Evolutionary conservation across 2,797 vertebrate species (phyloP).

Genomic region (Liparis tanakae): DNA sequence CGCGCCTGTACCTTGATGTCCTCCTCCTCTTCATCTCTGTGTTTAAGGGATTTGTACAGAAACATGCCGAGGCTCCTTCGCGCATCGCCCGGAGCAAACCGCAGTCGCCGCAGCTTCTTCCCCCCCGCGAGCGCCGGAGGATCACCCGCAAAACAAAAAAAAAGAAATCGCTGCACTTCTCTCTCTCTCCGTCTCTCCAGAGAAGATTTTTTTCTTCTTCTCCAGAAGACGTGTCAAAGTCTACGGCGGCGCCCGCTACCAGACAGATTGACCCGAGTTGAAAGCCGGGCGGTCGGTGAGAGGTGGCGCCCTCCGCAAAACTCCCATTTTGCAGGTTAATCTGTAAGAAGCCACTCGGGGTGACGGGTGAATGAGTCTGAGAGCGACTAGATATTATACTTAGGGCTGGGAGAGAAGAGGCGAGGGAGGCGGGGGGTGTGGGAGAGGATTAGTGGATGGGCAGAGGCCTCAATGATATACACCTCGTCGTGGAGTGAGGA

Average conservation of each 20-base stretch:
- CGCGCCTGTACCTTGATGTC: constrained; percentile 75
- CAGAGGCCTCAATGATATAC: constrained; percentile 80
- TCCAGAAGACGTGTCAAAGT: constrained; percentile 66
- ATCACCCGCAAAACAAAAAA: constrained; percentile 45
- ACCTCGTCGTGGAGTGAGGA: constrained; percentile 69
- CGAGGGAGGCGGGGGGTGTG: constrained; percentile 67
- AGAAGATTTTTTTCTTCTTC: constrained; percentile 21
- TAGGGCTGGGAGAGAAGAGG: constrained; percentile 63
- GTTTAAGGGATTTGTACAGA: constrained; percentile 85
- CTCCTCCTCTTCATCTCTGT: constrained; percentile 84
- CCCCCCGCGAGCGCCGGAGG: constrained; percentile 37
- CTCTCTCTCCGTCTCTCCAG: constrained; percentile 8
- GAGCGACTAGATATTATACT: constrained; percentile 79
- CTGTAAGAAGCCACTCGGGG: constrained; percentile 76
- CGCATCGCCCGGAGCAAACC: constrained; percentile 77
- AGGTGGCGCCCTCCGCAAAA: constrained; percentile 54
- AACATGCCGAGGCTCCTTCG: constrained; percentile 81
- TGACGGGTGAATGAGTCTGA: constrained; percentile 81
- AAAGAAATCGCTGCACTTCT: constrained; percentile 18
- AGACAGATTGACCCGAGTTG: constrained; percentile 65
- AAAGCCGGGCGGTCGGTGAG: constrained; percentile 75
- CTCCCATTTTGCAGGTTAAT: constrained; percentile 72
- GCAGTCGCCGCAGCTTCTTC: constrained; percentile 60
- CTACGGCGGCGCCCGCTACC: constrained; percentile 49
- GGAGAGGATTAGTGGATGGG: constrained; percentile 73